These are phyloP conservation scores for Myopa tessellatipennis DNA, from an alignment of 2,888 invertebrate genomes.

Conservation along the genomic window DNA sequence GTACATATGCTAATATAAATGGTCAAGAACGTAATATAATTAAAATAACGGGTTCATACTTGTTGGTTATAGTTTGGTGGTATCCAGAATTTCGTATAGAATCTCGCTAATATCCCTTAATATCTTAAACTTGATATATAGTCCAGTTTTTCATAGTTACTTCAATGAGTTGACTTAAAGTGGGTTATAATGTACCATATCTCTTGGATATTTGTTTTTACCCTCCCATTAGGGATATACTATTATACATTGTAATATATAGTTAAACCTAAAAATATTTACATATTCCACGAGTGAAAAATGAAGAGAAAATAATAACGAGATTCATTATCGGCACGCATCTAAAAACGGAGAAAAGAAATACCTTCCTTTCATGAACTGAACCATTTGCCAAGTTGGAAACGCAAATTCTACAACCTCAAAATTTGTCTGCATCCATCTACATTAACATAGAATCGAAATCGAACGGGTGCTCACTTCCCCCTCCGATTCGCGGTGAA, in stretches of 20 bases:
- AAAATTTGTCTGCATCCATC: slow-evolving; percentile 17
- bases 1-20: too few relatives aligned
- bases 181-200: too few relatives aligned
- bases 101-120: too few relatives aligned
- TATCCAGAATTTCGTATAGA: too few relatives aligned
- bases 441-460: slow-evolving; percentile 20
- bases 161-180: too few relatives aligned
- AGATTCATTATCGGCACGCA: slow-evolving; percentile 21
- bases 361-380: background rate
- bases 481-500: background rate
- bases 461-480: slow-evolving; percentile 2
- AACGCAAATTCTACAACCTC: slow-evolving; percentile 32
- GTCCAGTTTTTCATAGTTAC: too few relatives aligned
- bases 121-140: too few relatives aligned
- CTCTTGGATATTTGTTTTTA: background rate
- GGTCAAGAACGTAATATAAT: too few relatives aligned
- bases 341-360: background rate
- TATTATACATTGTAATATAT: background rate
- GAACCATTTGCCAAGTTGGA: slow-evolving; percentile 30
- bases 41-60: too few relatives aligned
- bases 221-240: background rate
- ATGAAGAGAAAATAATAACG: background rate
- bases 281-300: slow-evolving; percentile 5
- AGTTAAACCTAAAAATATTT: slow-evolving; percentile 22
- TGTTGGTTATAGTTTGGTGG: too few relatives aligned